Conservation (phyloP, 2,797 vertebrate genomes). For the Tympanoctomys barrerae region DNA sequence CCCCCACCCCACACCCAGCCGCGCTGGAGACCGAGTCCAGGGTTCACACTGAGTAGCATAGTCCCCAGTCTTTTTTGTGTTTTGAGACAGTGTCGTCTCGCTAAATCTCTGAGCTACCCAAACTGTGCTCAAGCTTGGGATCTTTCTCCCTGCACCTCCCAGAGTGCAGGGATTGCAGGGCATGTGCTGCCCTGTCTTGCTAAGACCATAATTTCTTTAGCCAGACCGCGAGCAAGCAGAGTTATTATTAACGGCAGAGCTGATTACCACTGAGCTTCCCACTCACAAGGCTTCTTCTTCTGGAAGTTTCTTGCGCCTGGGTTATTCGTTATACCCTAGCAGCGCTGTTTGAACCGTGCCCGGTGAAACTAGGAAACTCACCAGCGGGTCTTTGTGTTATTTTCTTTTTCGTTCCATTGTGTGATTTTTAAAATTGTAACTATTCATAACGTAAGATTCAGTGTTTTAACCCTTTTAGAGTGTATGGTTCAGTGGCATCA, state of each 20-base stretch:
- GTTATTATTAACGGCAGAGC: background rate
- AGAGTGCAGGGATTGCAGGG: background rate
- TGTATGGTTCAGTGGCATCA: background rate
- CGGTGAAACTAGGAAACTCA: background rate
- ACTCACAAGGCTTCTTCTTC: background rate
- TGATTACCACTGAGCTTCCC: background rate
- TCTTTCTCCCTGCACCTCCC: background rate
- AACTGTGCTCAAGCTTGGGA: background rate
- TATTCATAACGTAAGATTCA: background rate
- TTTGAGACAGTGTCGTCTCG: background rate
- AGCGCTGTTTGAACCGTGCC: background rate
- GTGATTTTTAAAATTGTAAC: background rate
- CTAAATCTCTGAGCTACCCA: background rate
- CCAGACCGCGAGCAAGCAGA: background rate
- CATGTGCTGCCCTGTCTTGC: background rate
- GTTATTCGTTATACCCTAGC: accelerated
- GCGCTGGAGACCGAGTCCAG: background rate
- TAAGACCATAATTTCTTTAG: background rate
- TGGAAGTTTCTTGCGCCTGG: background rate
- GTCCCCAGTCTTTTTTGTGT: background rate
- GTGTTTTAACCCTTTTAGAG: background rate
- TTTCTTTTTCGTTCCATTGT: background rate
- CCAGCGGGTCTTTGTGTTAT: background rate
- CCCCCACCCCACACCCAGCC: no score
- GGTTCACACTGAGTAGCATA: background rate